Evolutionary conservation across 2,797 vertebrate genomes (phyloP), one percentile per base, ranked within the genome.

Genomic region (Leuciscus waleckii): DNA sequence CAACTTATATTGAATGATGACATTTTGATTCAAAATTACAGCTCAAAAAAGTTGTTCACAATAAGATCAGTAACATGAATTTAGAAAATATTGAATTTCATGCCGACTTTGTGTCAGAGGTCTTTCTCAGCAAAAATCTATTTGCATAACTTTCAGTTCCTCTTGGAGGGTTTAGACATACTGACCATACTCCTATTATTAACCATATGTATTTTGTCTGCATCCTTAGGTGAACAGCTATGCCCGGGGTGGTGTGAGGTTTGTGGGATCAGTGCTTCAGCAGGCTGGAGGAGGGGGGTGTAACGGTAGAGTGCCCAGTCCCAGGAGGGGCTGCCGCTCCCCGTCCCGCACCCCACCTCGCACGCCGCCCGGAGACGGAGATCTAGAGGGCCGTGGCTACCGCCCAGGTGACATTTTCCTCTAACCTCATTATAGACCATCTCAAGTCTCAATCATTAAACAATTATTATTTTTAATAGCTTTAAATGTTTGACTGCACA

Each of bases 191-290:
- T 51, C 17, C 5, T 81, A n/a, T 51, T n/a, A 51, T 21, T 54
- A 46, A 65, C 35, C 73, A 21, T 82, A 49, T 73, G 51, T 75
- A 32, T 78, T 29, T 65, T 65, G 29, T 65, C 26, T 65, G 61
- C 63, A 32, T 43, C 26, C 77, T 5, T 90, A 99, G 98, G 95
- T 99, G 90, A 99, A 99, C 35, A 95, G 95, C 91, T 96, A 95
- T 71, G 96, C 96, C 26, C 96, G 95, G 46, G 96, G 94, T 85
- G 97, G 97, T 8, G 97, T 96, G 93, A 96, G 95, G 71, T 99
- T 99, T 83, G 95, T 99, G 43, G 97, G 97, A 79, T 97, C 98
- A 5, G 88, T 99, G 84, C 95, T 95, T 0, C 97, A 98, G 80
- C 95, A 96, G 90, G 92, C 89, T 68, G 88, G 91, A 68, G 87